Percentiles rank a stretch among this genome's conserved stretches.
Conservation (phyloP, 1,140 invertebrate species). For the Papilio polytes region DNA sequence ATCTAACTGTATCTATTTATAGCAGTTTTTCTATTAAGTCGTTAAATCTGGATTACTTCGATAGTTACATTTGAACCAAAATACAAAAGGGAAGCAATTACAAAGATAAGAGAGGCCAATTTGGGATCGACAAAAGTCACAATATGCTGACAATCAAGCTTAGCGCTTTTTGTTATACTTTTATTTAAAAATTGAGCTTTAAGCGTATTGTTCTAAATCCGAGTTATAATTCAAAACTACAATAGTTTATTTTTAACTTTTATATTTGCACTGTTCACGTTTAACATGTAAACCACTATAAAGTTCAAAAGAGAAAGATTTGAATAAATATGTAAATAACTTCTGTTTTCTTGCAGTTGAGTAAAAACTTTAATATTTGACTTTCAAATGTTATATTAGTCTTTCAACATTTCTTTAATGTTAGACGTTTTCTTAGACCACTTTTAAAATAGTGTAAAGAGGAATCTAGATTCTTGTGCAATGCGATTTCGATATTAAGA, state of each 20-base stretch:
- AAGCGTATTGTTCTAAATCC: not conserved
- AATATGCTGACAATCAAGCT: not conserved
- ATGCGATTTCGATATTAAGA: too few relatives aligned
- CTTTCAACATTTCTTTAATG: not conserved
- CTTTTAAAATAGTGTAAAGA: not conserved
- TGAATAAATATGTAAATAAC: not conserved
- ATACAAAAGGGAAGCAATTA: not conserved
- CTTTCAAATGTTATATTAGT: not conserved
- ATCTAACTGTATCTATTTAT: too few relatives aligned
- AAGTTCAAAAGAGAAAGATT: too few relatives aligned
- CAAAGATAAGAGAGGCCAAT: slow-evolving; percentile 1
- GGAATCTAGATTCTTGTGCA: too few relatives aligned
- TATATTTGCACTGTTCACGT: too few relatives aligned
- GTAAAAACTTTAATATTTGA: not conserved
- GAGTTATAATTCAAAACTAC: not conserved
- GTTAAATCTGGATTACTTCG: not conserved
- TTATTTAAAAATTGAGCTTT: not conserved
- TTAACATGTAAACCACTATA: too few relatives aligned
- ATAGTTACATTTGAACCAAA: not conserved
- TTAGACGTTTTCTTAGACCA: not conserved
- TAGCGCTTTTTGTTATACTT: slow-evolving; percentile 1
- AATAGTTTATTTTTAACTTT: not conserved
- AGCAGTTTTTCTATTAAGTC: not conserved
- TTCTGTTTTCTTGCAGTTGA: not conserved
- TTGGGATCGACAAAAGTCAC: not conserved